A percentile compares a stretch with the other conserved stretches of the same genome.
Conservation (phyloP, 2,113 vertebrate genomes). For the Nothocercus julius region DNA sequence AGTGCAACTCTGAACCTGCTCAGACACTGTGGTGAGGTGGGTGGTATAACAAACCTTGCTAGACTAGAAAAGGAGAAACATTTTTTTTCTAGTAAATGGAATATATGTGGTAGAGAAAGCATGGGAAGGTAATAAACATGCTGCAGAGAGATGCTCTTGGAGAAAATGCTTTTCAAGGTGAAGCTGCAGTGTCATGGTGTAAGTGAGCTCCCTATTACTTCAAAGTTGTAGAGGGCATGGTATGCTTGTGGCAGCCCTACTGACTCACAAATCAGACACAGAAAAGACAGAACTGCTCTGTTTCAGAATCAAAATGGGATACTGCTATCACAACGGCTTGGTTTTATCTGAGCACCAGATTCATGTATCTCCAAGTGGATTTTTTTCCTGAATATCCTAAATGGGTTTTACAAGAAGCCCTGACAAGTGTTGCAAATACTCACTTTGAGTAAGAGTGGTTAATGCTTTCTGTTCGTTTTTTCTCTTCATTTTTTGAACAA, state of each 20-base stretch:
- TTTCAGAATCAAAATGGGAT: neutral
- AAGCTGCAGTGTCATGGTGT: accelerated
- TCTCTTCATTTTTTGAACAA: neutral
- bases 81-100: neutral
- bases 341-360: neutral
- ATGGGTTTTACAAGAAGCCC: neutral
- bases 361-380: neutral
- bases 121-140: neutral
- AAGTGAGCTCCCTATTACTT: neutral
- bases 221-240: neutral
- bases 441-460: neutral
- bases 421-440: accelerated
- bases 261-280: neutral
- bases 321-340: neutral
- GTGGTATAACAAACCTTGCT: neutral
- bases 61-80: neutral
- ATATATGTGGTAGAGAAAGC: neutral
- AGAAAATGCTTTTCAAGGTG: neutral
- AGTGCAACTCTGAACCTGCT: slow-evolving; percentile 5
- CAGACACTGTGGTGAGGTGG: neutral
- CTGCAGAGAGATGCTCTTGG: neutral
- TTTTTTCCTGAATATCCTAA: neutral
- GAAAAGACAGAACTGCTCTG: neutral
- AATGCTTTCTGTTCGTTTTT: neutral
- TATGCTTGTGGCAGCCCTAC: accelerated